phyloP scores from a whole-genome alignment of 2,797 vertebrate genomes.

The Microctenopoma stevenorrisi region DNA sequence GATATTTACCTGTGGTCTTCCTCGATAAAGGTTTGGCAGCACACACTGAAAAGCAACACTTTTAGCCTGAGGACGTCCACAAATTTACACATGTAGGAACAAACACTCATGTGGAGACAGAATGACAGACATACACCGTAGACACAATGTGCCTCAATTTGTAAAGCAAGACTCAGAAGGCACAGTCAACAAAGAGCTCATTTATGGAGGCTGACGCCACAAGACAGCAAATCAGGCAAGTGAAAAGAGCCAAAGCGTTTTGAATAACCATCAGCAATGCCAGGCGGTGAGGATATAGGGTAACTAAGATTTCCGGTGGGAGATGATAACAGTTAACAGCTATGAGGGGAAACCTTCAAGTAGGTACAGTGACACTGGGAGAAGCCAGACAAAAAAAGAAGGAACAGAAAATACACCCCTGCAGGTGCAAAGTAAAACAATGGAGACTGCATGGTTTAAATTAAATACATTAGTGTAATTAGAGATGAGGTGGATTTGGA shows the following conservation, averaged over 20 bases:
- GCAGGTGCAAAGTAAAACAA: slow-evolving; percentile 58
- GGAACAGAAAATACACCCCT: slow-evolving; percentile 23
- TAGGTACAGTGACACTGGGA: slow-evolving; percentile 56
- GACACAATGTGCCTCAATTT: slow-evolving; percentile 79
- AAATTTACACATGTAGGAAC: slow-evolving; percentile 42
- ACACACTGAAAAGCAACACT: slow-evolving; percentile 50
- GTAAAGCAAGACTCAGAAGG: slow-evolving; percentile 83
- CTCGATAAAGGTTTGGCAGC: slow-evolving; percentile 54
- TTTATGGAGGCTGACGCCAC: slow-evolving; percentile 80
- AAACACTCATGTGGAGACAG: slow-evolving; percentile 51
- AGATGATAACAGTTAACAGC: slow-evolving; percentile 75
- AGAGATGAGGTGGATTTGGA: slow-evolving; percentile 59
- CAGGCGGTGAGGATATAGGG: slow-evolving; percentile 72
- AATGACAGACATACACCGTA: slow-evolving; percentile 61
- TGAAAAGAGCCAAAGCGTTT: slow-evolving; percentile 77
- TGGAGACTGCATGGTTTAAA: slow-evolving; percentile 48
- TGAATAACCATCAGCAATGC: slow-evolving; percentile 78
- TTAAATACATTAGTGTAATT: slow-evolving; percentile 69
- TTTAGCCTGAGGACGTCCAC: slow-evolving; percentile 40
- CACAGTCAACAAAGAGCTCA: slow-evolving; percentile 81
- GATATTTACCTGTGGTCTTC: slow-evolving; percentile 47
- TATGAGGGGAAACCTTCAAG: slow-evolving; percentile 55
- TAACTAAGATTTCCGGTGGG: slow-evolving; percentile 82
- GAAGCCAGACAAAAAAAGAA: slow-evolving; percentile 12
- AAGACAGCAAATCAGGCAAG: slow-evolving; percentile 76